Conservation (phyloP, 2,113 vertebrate genomes). For the Mustelus asterias region DNA sequence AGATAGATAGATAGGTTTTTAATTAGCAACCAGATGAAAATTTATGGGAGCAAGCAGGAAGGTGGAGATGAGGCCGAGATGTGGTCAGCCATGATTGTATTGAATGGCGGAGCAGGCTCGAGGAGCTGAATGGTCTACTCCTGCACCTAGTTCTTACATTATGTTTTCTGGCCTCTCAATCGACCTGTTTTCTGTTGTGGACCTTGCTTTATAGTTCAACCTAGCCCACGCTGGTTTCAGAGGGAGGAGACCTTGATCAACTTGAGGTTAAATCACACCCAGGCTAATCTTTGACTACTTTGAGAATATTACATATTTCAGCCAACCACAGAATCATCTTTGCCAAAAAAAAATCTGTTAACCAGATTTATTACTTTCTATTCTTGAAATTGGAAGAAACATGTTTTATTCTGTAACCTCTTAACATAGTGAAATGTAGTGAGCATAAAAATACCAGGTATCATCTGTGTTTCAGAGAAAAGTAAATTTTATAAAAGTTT, state of each 20-base stretch:
- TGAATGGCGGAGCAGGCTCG: too few species aligned
- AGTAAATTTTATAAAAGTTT: neutral
- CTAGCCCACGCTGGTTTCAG: neutral
- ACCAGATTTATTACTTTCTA: neutral
- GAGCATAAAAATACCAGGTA: neutral
- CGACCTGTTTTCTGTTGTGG: neutral
- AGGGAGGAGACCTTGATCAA: neutral
- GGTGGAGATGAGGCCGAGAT: too few species aligned
- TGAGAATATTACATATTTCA: neutral
- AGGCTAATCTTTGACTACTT: neutral
- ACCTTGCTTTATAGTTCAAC: neutral
- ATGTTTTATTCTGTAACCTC: neutral
- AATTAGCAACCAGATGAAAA: too few species aligned
- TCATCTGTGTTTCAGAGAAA: neutral
- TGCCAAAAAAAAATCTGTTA: neutral
- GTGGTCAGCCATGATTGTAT: too few species aligned
- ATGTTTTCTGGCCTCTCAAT: neutral
- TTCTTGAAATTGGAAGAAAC: neutral
- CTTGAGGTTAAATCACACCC: neutral
- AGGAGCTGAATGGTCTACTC: too few species aligned
- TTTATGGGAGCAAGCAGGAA: too few species aligned
- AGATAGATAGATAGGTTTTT: too few species aligned
- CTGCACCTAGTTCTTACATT: too few species aligned
- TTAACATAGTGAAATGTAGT: neutral
- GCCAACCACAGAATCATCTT: neutral